Conservation (phyloP, 35 echinoderm and acorn worm genomes). For the Nesometra sesokonis region DNA sequence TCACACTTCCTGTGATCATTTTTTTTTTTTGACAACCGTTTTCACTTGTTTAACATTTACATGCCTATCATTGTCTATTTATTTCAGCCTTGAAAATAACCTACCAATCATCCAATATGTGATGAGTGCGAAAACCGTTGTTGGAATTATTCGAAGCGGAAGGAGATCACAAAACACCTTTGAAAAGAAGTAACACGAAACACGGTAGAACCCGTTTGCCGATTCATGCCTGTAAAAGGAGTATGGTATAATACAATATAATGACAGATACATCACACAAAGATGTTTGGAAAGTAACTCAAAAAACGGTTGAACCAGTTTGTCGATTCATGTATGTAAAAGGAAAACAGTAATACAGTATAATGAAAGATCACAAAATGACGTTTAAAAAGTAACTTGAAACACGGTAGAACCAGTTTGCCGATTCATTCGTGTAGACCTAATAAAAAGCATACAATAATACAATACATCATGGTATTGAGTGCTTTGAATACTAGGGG, state of each 20-base stretch:
- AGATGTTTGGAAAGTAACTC: no score
- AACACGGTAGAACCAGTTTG: slow-evolving; percentile 37
- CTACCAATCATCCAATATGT: slow-evolving; percentile 65
- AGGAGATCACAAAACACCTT: slow-evolving; percentile 48
- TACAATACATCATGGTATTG: no score
- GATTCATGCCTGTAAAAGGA: slow-evolving; percentile 44
- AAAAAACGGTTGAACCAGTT: slow-evolving; percentile 40
- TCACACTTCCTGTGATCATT: no score
- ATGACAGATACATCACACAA: no score
- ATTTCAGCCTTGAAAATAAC: no score
- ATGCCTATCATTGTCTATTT: no score
- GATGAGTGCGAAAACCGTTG: slow-evolving; percentile 23
- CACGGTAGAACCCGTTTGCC: slow-evolving; percentile 41
- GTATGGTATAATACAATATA: neutral
- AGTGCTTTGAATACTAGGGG: no score
- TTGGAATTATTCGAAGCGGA: slow-evolving; percentile 38
- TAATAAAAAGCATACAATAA: neutral
- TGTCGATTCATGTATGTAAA: slow-evolving; percentile 41
- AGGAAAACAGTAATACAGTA: neutral
- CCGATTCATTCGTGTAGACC: slow-evolving; percentile 45
- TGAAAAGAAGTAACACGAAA: slow-evolving; percentile 37
- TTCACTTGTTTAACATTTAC: no score
- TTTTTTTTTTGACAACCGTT: no score
- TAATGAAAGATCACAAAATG: slow-evolving; percentile 44
- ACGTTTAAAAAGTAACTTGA: slow-evolving; percentile 40